Evolutionary conservation across 2,113 vertebrate genomes (phyloP).

Genomic region (Bambusicola thoracicus): DNA sequence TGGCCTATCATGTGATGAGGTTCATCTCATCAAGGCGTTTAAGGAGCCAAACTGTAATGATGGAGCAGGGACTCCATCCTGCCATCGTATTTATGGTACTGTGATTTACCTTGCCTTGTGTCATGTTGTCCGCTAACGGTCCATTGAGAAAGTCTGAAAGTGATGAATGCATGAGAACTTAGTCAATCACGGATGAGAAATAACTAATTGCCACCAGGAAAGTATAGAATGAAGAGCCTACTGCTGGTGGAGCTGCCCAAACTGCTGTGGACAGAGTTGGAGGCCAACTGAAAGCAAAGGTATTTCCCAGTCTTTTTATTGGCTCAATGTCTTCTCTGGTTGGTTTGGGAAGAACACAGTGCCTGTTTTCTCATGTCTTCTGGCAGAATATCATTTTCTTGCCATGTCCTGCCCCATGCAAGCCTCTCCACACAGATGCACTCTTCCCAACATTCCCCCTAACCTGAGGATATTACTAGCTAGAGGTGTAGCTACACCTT

Average conservation of each 20-base stretch:
- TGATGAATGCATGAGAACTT: background rate
- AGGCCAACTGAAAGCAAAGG: background rate
- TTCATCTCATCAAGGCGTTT: constrained; percentile 9
- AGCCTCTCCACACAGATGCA: background rate
- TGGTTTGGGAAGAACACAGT: background rate
- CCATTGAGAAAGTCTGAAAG: background rate
- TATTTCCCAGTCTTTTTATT: background rate
- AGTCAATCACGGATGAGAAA: background rate
- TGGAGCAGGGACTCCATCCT: background rate
- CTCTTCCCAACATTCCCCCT: background rate
- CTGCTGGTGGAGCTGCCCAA: background rate
- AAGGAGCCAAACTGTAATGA: background rate
- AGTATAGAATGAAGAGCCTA: background rate
- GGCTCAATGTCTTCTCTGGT: background rate
- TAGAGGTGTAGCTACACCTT: background rate
- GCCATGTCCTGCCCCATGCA: background rate
- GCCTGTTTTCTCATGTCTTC: background rate
- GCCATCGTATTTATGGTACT: background rate
- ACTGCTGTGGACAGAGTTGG: background rate
- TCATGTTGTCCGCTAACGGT: background rate
- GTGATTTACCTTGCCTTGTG: background rate
- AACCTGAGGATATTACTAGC: background rate
- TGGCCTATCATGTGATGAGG: background rate
- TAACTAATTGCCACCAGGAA: background rate
- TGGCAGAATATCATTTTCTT: background rate